These are phyloP conservation scores for Orcinus orca DNA, from an alignment of 2,113 vertebrate genomes.

Conservation along the genomic window DNA sequence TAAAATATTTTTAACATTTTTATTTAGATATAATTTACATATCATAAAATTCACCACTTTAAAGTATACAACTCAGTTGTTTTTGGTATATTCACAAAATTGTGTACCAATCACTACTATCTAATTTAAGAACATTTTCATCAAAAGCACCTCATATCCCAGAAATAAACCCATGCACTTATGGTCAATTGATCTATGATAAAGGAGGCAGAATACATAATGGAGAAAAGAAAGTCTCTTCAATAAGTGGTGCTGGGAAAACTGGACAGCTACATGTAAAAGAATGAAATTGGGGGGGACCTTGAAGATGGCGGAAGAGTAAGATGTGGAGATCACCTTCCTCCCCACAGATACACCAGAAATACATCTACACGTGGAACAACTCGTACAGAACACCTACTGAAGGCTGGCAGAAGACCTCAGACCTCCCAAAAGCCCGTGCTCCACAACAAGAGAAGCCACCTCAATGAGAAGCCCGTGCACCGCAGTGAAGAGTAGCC, in stretches of 20 bases:
- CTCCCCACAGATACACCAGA: too few relatives aligned
- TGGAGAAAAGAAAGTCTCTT: neutral
- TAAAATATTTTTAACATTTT: neutral
- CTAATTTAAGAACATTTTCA: neutral
- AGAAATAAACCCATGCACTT: neutral
- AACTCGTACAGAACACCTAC: too few relatives aligned
- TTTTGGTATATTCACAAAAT: neutral
- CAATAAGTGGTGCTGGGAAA: neutral
- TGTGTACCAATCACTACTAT: neutral
- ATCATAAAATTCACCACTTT: neutral
- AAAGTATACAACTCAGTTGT: neutral
- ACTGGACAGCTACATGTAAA: too few relatives aligned
- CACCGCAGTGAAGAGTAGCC: too few relatives aligned
- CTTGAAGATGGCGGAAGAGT: too few relatives aligned
- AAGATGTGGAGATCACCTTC: too few relatives aligned
- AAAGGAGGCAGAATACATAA: neutral
- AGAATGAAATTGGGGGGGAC: too few relatives aligned
- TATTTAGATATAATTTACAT: neutral
- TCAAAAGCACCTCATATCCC: neutral
- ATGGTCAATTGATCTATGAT: neutral
- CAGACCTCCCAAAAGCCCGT: too few relatives aligned
- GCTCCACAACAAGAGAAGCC: too few relatives aligned
- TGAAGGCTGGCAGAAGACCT: too few relatives aligned
- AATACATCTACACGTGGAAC: too few relatives aligned
- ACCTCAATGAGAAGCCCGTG: too few relatives aligned